phyloP scores from a whole-genome alignment of 2,888 invertebrate genomes.

The Empis stercorea region DNA sequence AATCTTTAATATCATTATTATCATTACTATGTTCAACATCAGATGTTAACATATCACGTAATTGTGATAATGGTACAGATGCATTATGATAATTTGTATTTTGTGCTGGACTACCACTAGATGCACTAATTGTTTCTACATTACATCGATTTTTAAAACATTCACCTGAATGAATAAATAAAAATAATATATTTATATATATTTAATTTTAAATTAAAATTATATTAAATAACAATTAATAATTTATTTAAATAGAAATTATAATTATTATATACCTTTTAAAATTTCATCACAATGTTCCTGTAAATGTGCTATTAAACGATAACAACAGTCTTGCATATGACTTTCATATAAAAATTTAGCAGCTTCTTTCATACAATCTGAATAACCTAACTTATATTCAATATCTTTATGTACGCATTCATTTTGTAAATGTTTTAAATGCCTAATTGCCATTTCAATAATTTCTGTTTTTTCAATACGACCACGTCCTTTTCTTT shows the following conservation, averaged over 20 bases:
- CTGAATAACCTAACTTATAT: constrained; percentile 76
- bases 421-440: constrained; percentile 73
- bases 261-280: no score
- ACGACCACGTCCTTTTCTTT: constrained; percentile 88
- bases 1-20: constrained; percentile 36
- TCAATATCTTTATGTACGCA: constrained; percentile 36
- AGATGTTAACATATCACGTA: constrained; percentile 35
- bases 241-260: no score
- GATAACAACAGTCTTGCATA: constrained; percentile 70
- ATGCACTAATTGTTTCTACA: constrained; percentile 45
- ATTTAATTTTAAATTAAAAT: no score
- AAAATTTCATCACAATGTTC: constrained; percentile 59
- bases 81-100: constrained; percentile 31
- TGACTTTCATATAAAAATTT: constrained; percentile 77
- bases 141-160: constrained; percentile 32
- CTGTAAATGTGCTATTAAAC: constrained; percentile 70
- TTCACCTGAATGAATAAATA: constrained; percentile 22
- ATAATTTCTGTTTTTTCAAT: constrained; percentile 97
- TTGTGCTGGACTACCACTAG: constrained; percentile 37
- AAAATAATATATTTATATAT: neutral
- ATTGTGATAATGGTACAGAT: constrained; percentile 33
- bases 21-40: constrained; percentile 35
- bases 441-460: constrained; percentile 92
- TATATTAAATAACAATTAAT: no score
- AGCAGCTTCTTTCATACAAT: constrained; percentile 80